Conservation (phyloP, 2,113 vertebrate genomes). For the Eupsittula cactorum region DNA sequence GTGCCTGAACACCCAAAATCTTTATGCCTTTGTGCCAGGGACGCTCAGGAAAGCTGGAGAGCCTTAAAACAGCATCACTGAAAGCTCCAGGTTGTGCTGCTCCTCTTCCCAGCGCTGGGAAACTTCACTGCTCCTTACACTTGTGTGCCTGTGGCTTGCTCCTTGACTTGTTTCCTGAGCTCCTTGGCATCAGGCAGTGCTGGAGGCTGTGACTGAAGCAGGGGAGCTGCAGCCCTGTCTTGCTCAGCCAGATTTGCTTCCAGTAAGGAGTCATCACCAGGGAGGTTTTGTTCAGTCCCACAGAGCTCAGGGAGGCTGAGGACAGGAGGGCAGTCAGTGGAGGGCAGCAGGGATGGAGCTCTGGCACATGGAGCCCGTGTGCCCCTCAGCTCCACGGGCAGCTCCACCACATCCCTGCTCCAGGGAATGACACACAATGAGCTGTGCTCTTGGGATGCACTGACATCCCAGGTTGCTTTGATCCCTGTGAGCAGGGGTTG, state of each 20-base stretch:
- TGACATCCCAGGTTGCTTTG: not conserved
- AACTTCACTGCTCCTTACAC: not conserved
- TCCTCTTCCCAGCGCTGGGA: not conserved
- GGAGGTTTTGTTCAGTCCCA: not conserved
- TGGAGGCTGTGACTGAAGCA: not conserved
- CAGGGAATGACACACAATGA: not conserved
- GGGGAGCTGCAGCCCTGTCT: slow-evolving; percentile 2
- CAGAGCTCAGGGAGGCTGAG: not conserved
- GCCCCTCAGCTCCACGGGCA: not conserved
- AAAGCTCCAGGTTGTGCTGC: not conserved
- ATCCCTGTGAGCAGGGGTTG: not conserved
- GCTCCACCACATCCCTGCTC: not conserved
- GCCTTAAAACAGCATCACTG: not conserved
- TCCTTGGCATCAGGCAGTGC: not conserved
- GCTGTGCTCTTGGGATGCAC: fast-evolving
- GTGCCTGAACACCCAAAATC: not conserved
- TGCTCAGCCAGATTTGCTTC: slow-evolving; percentile 4
- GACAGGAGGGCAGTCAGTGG: not conserved
- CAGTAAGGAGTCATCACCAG: not conserved
- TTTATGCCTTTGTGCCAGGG: not conserved
- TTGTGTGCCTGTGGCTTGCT: not conserved
- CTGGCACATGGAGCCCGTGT: not conserved
- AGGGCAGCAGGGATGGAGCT: not conserved
- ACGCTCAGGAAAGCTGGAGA: not conserved
- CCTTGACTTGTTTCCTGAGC: not conserved